phyloP scores from a whole-genome alignment of 1,140 invertebrate species.

The Apocrypta bakeri region DNA sequence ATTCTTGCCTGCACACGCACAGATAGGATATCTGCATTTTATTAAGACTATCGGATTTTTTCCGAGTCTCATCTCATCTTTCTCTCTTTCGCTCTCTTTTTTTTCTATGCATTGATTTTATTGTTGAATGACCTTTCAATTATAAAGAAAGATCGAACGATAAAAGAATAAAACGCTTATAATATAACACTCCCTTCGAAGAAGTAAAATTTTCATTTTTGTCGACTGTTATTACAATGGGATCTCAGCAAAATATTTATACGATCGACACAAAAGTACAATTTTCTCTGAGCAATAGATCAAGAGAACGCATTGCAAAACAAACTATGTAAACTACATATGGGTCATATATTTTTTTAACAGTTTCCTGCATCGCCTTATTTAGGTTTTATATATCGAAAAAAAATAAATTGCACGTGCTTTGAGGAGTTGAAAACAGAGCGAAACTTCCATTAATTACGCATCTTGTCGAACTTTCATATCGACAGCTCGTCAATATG shows the following conservation, averaged over 20 bases:
- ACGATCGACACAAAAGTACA: too few relatives aligned
- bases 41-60: neutral
- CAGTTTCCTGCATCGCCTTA: too few relatives aligned
- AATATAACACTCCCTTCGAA: too few relatives aligned
- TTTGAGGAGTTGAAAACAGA: neutral
- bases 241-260: too few relatives aligned
- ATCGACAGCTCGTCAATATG: conserved; percentile 43
- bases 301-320: too few relatives aligned
- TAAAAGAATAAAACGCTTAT: neutral
- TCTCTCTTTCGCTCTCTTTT: too few relatives aligned
- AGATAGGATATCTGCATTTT: conserved; percentile 6
- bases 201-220: too few relatives aligned
- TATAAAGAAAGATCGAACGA: neutral
- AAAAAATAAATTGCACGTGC: neutral
- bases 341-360: too few relatives aligned
- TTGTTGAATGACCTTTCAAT: neutral
- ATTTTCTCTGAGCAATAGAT: too few relatives aligned
- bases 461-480: conserved; percentile 14
- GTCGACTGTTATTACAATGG: too few relatives aligned
- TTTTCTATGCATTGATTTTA: neutral
- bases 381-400: neutral
- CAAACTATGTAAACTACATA: too few relatives aligned
- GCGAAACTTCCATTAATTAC: conserved; percentile 19
- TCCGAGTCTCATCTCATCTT: neutral
- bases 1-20: neutral